Evolutionary conservation across 2,888 invertebrate species (phyloP).

Genomic region (Laothoe populi): DNA sequence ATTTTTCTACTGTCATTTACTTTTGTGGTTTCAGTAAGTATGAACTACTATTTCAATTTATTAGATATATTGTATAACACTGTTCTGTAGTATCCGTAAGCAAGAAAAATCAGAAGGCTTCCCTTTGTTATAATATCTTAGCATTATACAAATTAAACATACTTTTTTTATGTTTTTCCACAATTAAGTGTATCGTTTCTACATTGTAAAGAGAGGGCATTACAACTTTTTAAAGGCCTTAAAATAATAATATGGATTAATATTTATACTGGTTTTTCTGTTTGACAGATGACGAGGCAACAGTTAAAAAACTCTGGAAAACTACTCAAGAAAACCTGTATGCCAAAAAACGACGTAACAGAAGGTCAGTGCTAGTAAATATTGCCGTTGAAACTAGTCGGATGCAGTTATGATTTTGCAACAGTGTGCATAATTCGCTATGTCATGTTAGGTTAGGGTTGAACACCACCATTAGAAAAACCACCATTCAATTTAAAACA

Average conservation of each 20-base stretch:
- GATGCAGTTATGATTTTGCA: background rate
- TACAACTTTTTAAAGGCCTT: too few relatives aligned
- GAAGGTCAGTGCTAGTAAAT: constrained; percentile 47
- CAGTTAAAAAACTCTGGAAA: constrained; percentile 59
- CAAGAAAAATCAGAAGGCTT: too few relatives aligned
- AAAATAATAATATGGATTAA: background rate
- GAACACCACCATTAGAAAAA: too few relatives aligned
- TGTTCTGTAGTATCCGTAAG: too few relatives aligned
- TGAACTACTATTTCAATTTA: background rate
- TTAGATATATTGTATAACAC: too few relatives aligned
- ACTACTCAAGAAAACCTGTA: constrained; percentile 56
- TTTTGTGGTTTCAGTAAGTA: constrained; percentile 9
- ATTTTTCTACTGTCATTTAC: background rate
- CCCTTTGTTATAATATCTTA: too few relatives aligned
- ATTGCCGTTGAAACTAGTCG: background rate
- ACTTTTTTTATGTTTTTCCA: too few relatives aligned
- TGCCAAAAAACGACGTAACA: constrained; percentile 55
- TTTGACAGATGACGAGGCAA: constrained; percentile 60
- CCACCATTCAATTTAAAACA: too few relatives aligned
- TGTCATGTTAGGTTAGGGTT: too few relatives aligned
- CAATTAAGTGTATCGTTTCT: too few relatives aligned
- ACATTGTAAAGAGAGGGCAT: too few relatives aligned
- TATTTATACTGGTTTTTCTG: constrained; percentile 23
- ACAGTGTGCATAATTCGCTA: background rate
- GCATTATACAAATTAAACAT: too few relatives aligned